phyloP scores from a whole-genome alignment of 2,113 vertebrate species.

The Clarias macrocephalus region DNA sequence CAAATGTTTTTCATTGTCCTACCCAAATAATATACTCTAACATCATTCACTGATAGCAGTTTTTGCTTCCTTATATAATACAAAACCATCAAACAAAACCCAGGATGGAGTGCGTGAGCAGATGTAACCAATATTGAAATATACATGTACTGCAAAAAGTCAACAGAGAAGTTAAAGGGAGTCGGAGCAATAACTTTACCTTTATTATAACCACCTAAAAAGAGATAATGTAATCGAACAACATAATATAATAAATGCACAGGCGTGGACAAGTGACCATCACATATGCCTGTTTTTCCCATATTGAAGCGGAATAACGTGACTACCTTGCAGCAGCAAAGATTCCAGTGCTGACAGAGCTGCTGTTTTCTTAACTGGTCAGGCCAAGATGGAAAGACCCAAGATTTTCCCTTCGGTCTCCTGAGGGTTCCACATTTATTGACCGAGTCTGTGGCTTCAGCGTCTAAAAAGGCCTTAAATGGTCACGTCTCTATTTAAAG shows the following conservation, averaged over 20 bases:
- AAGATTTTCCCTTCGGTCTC: slow-evolving; percentile 70
- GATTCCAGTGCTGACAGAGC: background rate
- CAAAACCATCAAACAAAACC: background rate
- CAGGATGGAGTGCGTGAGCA: background rate
- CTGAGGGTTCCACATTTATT: slow-evolving; percentile 70
- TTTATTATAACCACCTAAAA: too few species aligned
- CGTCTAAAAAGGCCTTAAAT: slow-evolving; percentile 73
- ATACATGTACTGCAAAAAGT: background rate
- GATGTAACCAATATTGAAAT: background rate
- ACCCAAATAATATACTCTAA: background rate
- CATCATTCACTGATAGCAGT: background rate
- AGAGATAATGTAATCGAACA: background rate
- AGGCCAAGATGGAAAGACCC: slow-evolving; percentile 63
- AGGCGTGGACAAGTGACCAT: background rate
- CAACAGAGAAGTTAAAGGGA: background rate
- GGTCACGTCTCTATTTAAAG: slow-evolving; percentile 61
- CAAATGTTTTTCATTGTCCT: background rate
- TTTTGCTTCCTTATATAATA: background rate
- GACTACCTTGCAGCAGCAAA: slow-evolving; percentile 20
- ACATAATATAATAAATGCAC: background rate
- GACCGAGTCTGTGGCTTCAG: slow-evolving; percentile 60
- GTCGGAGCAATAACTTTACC: background rate
- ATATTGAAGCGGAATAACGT: background rate
- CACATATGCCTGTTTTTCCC: background rate
- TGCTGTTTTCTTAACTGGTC: slow-evolving; percentile 68